Conservation (phyloP, 2,797 vertebrate species). For the Syncerus caffer region DNA sequence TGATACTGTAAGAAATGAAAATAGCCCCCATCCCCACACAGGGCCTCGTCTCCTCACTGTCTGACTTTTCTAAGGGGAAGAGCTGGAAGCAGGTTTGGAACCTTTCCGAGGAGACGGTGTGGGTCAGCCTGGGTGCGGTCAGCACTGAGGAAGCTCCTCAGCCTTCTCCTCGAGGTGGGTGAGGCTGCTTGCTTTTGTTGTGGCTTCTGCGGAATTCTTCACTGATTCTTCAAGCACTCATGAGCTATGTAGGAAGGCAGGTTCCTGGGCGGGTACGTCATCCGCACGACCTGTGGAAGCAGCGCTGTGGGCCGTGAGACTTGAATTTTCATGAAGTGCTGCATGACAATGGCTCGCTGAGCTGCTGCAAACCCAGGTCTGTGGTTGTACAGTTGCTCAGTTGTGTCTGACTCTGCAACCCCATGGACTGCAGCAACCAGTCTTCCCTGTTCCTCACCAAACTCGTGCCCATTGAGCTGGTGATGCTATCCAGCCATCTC, state of each 20-base stretch:
- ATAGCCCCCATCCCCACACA: fast-evolving
- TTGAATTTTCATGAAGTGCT: fast-evolving
- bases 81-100: background rate
- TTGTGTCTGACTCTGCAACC: background rate
- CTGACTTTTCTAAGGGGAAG: background rate
- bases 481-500: background rate
- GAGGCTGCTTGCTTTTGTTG: background rate
- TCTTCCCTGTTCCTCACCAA: background rate
- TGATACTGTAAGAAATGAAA: background rate
- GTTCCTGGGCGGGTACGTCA: background rate
- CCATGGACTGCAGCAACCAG: background rate
- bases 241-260: background rate
- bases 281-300: fast-evolving
- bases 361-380: fast-evolving
- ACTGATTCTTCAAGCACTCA: background rate
- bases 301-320: fast-evolving
- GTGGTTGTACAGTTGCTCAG: background rate
- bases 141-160: background rate
- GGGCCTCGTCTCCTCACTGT: fast-evolving
- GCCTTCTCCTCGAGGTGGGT: background rate
- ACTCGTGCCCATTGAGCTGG: background rate
- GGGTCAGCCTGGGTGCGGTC: background rate
- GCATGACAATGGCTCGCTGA: fast-evolving
- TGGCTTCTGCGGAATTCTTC: background rate
- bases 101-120: background rate